phyloP scores from a whole-genome alignment of 2,797 vertebrate genomes.

The Girardinus metallicus region DNA sequence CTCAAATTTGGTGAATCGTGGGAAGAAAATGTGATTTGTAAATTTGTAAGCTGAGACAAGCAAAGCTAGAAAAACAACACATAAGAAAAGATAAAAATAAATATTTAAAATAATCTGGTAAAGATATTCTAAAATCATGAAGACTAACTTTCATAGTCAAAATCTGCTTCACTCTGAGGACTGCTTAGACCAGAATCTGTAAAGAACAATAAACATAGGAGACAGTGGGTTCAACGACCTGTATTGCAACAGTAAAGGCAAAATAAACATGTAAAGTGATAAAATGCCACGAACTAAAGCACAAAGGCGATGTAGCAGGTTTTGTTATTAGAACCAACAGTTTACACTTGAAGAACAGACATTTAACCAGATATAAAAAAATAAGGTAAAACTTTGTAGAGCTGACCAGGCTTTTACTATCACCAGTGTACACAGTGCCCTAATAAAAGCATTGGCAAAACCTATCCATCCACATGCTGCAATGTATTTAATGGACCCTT shows the following conservation, averaged over 20 bases:
- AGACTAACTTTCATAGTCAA: slow-evolving; percentile 99
- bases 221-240: slow-evolving; percentile 71
- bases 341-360: slow-evolving; percentile 30
- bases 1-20: slow-evolving; percentile 61
- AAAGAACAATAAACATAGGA: slow-evolving; percentile 91
- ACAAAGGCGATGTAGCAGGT: slow-evolving; percentile 26
- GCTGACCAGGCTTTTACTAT: slow-evolving; percentile 18
- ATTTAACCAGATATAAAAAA: slow-evolving; percentile 22
- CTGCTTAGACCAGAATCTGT: slow-evolving; percentile 98
- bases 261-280: slow-evolving; percentile 57
- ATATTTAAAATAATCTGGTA: slow-evolving; percentile 57
- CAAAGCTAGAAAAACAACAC: slow-evolving; percentile 42
- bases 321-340: slow-evolving; percentile 4
- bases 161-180: slow-evolving; percentile 95
- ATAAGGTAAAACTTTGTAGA: slow-evolving; percentile 38
- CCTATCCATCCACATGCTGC: background rate
- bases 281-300: slow-evolving; percentile 44
- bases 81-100: background rate
- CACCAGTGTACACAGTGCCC: slow-evolving; percentile 9
- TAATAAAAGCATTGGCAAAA: background rate
- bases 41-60: slow-evolving; percentile 71
- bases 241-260: slow-evolving; percentile 68
- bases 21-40: slow-evolving; percentile 67
- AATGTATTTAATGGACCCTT: background rate
- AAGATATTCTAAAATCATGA: slow-evolving; percentile 70